Conservation (phyloP, 2,113 vertebrate genomes). For the Vulpes vulpes region DNA sequence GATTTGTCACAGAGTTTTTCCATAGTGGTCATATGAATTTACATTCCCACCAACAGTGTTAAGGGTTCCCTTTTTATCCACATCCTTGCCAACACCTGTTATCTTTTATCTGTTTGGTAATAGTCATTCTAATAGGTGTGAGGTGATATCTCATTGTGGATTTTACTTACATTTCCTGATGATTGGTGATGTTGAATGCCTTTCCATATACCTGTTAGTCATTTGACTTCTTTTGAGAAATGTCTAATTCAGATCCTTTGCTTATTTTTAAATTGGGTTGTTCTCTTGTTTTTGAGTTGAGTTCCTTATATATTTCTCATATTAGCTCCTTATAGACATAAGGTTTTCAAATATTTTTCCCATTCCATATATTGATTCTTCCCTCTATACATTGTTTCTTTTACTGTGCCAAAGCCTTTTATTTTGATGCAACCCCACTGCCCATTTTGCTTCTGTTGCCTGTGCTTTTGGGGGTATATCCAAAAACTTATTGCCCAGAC, state of each 20-base stretch:
- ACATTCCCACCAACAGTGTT: neutral
- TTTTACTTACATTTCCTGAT: neutral
- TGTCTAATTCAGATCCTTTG: neutral
- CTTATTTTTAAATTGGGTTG: neutral
- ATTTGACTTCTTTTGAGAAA: neutral
- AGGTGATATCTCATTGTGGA: neutral
- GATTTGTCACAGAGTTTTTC: neutral
- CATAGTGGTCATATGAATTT: neutral
- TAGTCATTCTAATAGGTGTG: neutral
- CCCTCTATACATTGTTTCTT: neutral
- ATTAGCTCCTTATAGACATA: neutral
- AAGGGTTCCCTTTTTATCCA: neutral
- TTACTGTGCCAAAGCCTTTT: neutral
- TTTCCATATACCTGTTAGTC: neutral
- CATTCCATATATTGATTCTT: neutral
- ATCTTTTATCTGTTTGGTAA: neutral
- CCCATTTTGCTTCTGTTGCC: neutral
- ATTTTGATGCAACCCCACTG: neutral
- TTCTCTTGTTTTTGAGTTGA: neutral
- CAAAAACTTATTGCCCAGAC: neutral
- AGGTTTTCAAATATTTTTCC: neutral
- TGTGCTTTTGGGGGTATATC: neutral
- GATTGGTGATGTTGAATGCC: neutral
- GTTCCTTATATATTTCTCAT: neutral
- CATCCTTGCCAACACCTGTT: neutral